phyloP scores from a whole-genome alignment of 2,888 invertebrate species.

The Sepioteuthis lessoniana region DNA sequence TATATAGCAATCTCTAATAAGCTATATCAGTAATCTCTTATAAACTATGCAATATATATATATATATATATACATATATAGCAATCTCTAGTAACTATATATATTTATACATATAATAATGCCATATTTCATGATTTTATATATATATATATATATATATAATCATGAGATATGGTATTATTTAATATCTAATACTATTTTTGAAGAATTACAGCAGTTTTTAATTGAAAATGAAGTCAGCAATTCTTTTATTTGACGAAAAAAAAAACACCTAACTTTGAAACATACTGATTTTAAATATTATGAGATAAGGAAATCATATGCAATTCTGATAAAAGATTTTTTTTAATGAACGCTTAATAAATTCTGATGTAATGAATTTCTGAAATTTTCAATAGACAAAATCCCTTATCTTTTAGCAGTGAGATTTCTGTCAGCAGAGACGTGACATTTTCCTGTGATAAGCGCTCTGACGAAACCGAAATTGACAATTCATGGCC shows the following conservation, averaged over 20 bases:
- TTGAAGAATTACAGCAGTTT: neutral
- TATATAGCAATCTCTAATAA: too few species aligned
- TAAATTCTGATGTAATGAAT: neutral
- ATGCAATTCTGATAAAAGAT: neutral
- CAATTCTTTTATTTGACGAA: neutral
- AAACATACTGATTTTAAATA: neutral
- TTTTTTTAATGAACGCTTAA: neutral
- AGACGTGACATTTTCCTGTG: neutral
- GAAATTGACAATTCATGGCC: neutral
- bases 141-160: neutral
- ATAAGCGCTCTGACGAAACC: neutral
- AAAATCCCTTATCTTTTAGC: too few species aligned
- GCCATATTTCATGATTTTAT: too few species aligned
- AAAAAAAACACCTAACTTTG: neutral
- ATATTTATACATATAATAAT: too few species aligned
- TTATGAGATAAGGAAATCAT: neutral
- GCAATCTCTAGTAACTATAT: too few species aligned
- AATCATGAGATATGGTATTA: neutral
- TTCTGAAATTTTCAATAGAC: neutral
- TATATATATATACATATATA: neutral
- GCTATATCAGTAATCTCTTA: too few species aligned
- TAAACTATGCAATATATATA: neutral
- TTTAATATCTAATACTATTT: neutral
- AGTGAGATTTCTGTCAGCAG: neutral
- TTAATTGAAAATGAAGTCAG: neutral